phyloP scores from a whole-genome alignment of 2,797 vertebrate genomes.

The Picus viridis region DNA sequence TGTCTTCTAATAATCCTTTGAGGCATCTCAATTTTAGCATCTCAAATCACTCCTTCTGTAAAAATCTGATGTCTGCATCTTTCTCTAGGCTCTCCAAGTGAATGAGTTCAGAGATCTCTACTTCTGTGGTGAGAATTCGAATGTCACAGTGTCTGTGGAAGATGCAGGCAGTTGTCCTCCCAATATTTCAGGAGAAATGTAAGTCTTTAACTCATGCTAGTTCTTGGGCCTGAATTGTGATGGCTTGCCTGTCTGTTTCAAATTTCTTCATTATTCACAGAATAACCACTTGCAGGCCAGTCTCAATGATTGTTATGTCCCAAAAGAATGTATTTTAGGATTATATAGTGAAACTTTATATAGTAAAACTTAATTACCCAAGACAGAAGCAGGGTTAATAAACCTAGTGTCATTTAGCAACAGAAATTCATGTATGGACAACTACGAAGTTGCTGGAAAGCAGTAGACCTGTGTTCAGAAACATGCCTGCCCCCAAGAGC shows the following conservation, averaged over 20 bases:
- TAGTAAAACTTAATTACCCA: neutral
- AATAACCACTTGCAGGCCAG: neutral
- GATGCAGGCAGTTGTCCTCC: constrained; percentile 9
- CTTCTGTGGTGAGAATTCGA: constrained; percentile 54
- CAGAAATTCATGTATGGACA: neutral
- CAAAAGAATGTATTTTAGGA: neutral
- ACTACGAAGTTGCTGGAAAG: neutral
- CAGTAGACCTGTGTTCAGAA: neutral
- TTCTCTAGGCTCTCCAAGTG: constrained; percentile 69
- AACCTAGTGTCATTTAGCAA: neutral
- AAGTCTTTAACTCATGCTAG: neutral
- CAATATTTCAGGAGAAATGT: constrained; percentile 28
- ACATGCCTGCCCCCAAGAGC: neutral
- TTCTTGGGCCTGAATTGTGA: neutral
- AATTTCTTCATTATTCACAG: neutral
- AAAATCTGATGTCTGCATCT: neutral
- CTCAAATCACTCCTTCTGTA: neutral
- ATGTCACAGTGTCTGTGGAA: neutral
- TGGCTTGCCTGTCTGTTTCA: neutral
- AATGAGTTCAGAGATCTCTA: constrained; percentile 71
- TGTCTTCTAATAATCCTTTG: neutral
- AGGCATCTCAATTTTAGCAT: neutral
- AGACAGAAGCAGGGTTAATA: neutral
- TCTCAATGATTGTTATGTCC: neutral
- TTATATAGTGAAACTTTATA: neutral